Conservation (phyloP, 2,113 vertebrate species). For the Pica pica region DNA sequence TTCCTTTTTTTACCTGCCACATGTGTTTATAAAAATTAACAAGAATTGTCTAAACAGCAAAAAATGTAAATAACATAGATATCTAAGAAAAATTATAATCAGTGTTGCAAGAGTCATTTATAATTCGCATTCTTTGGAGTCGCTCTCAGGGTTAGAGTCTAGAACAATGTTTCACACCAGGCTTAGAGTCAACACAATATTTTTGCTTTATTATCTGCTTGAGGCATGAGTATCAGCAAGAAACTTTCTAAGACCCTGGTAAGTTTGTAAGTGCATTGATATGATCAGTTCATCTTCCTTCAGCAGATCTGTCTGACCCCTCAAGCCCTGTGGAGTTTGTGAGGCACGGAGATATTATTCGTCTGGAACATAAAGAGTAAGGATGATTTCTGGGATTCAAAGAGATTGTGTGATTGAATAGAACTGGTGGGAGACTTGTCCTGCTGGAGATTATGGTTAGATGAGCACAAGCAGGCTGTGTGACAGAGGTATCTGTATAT, state of each 20-base stretch:
- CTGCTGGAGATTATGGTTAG: background rate
- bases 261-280: background rate
- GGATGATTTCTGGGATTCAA: background rate
- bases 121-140: background rate
- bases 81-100: background rate
- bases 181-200: background rate
- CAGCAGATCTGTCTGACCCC: slow-evolving; percentile 69
- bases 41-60: background rate
- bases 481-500: background rate
- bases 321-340: slow-evolving; percentile 82
- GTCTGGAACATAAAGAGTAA: slow-evolving; percentile 88
- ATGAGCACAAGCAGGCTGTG: background rate
- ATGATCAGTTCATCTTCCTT: slow-evolving; percentile 6
- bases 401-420: background rate
- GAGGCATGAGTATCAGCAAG: background rate
- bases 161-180: background rate
- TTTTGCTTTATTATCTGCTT: background rate
- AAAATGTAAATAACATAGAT: background rate
- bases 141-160: background rate
- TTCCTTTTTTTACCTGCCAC: background rate
- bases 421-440: background rate
- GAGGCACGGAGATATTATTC: slow-evolving; percentile 82
- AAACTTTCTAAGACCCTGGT: background rate
- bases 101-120: background rate
- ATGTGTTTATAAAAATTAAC: background rate